Evolutionary conservation across 1,140 invertebrate genomes (phyloP).

Genomic region (Pogonus chalceus): DNA sequence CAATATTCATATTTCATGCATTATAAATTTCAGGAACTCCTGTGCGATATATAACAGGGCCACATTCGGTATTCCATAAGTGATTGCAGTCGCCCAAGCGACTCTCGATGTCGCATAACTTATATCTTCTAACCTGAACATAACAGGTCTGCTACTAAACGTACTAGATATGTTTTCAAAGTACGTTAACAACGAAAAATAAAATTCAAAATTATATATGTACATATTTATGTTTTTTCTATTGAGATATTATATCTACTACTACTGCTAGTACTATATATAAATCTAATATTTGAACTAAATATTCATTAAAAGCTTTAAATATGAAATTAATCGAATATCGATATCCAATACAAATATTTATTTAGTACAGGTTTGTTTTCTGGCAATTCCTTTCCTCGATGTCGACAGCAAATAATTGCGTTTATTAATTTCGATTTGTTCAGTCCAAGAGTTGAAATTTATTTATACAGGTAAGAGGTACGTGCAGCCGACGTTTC

Average conservation of each 20-base stretch:
- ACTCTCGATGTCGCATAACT: not conserved
- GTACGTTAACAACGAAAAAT: not conserved
- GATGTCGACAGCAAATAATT: not conserved
- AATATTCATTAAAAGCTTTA: too few relatives aligned
- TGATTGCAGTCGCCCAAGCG: not conserved
- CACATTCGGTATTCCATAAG: conserved; percentile 1
- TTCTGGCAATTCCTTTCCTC: not conserved
- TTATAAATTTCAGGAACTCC: conserved; percentile 2
- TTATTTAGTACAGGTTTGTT: not conserved
- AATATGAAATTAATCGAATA: not conserved
- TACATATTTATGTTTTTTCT: too few relatives aligned
- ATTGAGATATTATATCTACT: too few relatives aligned
- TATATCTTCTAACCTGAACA: not conserved
- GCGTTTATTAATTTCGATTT: conserved; percentile 3
- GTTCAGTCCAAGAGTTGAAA: not conserved
- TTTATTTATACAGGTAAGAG: not conserved
- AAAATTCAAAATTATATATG: too few relatives aligned
- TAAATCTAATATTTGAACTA: too few relatives aligned
- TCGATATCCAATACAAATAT: conserved; percentile 1
- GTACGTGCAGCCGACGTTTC: not conserved
- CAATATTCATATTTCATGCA: conserved; percentile 6
- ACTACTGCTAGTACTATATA: too few relatives aligned
- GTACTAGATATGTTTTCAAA: not conserved
- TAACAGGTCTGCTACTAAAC: not conserved
- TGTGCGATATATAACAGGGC: not conserved